phyloP scores from a whole-genome alignment of 2,113 vertebrate genomes.

The Gadus macrocephalus region DNA sequence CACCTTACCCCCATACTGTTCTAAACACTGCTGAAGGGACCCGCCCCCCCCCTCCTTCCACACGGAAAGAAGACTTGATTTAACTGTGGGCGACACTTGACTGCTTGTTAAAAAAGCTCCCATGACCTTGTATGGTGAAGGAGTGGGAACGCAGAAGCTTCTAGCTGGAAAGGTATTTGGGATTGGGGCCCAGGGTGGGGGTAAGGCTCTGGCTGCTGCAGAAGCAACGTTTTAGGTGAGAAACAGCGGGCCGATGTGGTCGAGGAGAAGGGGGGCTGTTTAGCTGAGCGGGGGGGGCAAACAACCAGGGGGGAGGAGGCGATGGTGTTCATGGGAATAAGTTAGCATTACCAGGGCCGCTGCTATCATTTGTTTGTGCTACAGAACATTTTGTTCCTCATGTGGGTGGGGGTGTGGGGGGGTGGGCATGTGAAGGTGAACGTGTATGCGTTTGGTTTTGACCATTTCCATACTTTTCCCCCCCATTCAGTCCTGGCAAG shows the following conservation, averaged over 20 bases:
- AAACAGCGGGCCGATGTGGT: background rate
- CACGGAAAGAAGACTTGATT: too few species aligned
- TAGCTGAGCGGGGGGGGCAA: too few species aligned
- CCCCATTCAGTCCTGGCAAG: too few species aligned
- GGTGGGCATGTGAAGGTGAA: too few species aligned
- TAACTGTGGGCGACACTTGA: background rate
- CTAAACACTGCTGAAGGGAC: background rate
- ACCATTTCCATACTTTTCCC: too few species aligned
- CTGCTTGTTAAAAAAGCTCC: constrained; percentile 18
- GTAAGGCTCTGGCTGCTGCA: background rate
- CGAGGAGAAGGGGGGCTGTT: too few species aligned
- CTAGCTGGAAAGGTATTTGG: constrained; percentile 14
- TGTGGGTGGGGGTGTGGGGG: background rate
- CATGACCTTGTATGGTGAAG: constrained; percentile 43
- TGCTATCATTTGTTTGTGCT: too few species aligned
- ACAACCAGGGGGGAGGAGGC: background rate
- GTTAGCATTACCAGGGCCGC: too few species aligned
- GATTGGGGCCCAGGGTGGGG: background rate
- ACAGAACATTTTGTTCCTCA: too few species aligned
- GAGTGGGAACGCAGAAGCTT: constrained; percentile 6
- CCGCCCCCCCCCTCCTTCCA: background rate
- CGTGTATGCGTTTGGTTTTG: too few species aligned
- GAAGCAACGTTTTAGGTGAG: background rate
- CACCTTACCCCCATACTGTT: too few species aligned
- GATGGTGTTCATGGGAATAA: background rate